Conservation (phyloP, 2,113 vertebrate species). For the Onychostoma macrolepis region DNA sequence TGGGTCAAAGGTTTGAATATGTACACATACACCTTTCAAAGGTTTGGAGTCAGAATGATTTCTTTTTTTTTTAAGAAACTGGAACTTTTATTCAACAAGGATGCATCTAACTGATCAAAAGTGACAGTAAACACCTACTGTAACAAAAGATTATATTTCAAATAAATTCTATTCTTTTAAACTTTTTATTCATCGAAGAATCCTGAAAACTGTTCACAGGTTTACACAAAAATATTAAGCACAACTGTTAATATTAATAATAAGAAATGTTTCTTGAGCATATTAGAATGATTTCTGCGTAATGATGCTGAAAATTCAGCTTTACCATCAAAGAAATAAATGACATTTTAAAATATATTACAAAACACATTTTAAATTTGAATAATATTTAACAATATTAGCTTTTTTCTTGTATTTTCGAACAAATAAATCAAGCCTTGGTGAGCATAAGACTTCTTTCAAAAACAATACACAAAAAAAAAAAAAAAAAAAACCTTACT, state of each 20-base stretch:
- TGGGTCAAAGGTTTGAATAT: no score
- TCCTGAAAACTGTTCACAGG: background rate
- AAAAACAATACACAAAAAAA: background rate
- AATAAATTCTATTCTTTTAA: background rate
- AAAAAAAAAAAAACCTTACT: no score
- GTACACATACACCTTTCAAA: background rate
- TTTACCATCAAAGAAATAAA: background rate
- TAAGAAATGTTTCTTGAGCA: background rate
- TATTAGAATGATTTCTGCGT: background rate
- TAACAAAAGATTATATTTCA: background rate
- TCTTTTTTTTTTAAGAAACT: background rate
- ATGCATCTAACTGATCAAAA: background rate
- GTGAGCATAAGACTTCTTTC: background rate
- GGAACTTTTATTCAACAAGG: background rate
- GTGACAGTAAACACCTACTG: background rate
- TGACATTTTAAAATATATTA: no score
- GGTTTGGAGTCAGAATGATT: background rate
- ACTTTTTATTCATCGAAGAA: background rate
- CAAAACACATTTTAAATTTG: no score
- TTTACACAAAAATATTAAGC: background rate
- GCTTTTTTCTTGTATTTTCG: no score
- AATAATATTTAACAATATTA: no score
- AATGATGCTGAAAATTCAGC: background rate
- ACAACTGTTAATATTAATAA: background rate
- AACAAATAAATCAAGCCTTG: background rate